Base-by-base conservation (phyloP, 2,113 vertebrate genomes). In the Nymphicus hollandicus region DNA sequence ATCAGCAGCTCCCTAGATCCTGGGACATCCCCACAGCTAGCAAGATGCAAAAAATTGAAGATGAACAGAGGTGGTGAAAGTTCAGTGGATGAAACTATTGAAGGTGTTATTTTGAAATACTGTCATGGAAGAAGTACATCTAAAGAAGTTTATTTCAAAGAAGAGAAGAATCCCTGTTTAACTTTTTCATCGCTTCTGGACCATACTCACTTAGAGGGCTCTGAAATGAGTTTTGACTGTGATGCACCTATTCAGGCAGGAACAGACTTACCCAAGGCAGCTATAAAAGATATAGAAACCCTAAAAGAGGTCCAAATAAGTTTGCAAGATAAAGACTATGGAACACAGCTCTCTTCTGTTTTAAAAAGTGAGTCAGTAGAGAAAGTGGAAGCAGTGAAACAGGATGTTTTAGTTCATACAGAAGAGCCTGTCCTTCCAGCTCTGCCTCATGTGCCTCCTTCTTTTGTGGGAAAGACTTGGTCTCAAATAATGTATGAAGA, bases 381-480 rank as follows among this genome's bases (percentile, higher is more conserved):
- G 49, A 94, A 95, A 69, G 39, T 2, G 61, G 53, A 74, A 79
- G 60, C 86, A 31, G 37, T 71, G 65, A 95, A 97, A 63, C 80
- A 64, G 25, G 83, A 94, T 65, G 27, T 50, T 1, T 15, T 93
- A 74, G 74, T 97, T 89, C 94, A 73, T 35, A 76, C 58, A 1
- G 92, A 97, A 41, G 98, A 99, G 71, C 96, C 98, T 20, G 97
- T 99, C 84, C 97, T 98, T 80, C 98, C 98, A 22, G 97, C 96
- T 56, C 98, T 98, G 46, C 97, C 98, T 73, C 97, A 98, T n/a
- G 97, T 99, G 89, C 98, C 99, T 96, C 97, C 98, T 88, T 99
- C 98, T 79, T 99, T 99, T 97, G 98, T 98, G 66, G 99, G 98
- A 63, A 99, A 99, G 96, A 98, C 98, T 4, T 98, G 98, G 98